Evolutionary conservation across 35 echinoderm and acorn worm genomes (phyloP), one percentile per base, ranked within the genome.

Genomic region (Anneissia japonica): DNA sequence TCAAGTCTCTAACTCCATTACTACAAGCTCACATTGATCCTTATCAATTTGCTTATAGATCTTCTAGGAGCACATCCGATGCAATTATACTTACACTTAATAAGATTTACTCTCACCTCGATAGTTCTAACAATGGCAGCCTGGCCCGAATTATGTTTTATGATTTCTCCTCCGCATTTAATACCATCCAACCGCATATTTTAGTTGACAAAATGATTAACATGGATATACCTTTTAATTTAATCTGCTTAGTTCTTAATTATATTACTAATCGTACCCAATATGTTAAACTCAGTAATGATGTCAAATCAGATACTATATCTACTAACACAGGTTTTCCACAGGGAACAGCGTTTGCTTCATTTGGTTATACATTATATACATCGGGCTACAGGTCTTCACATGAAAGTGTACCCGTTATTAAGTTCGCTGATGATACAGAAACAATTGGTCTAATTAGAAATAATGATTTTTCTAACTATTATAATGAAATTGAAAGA

Each of bases 391-490:
- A 29, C 30, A 76, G 74, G 38, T 90, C 89, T 86, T 5, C 14
- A 23, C 73, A 85, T 28, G 29, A 74, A 32, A 26, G 12, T 30
- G 78, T 41, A 30, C 75, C 89, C 23, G 32, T 83, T 16, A 88
- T 92, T 30, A 88, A 92, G 45, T 92, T 88, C 75, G 82, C 88
- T 30, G 88, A 90, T 79, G 82, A 90, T 39, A 76, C 38, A 29
- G 88, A 31, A 14, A 75, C 85, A 51, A 30, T 85, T 85, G 82
- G 81, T 28, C 36, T 85, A 3, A 85, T 90, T 46, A 35, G 46
- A 75, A 37, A 77, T 33, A 38, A 78, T 43, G 45, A 89, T 83
- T 39, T 38, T 83, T 35, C 19, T n/a, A 21, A n/a, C 5, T 89
- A 89, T 34, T 30, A 83, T 73, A 12, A 64, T 38, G 36, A 90